Evolutionary conservation across 2,113 vertebrate species (phyloP).

Genomic region (Pycnonotus jocosus): DNA sequence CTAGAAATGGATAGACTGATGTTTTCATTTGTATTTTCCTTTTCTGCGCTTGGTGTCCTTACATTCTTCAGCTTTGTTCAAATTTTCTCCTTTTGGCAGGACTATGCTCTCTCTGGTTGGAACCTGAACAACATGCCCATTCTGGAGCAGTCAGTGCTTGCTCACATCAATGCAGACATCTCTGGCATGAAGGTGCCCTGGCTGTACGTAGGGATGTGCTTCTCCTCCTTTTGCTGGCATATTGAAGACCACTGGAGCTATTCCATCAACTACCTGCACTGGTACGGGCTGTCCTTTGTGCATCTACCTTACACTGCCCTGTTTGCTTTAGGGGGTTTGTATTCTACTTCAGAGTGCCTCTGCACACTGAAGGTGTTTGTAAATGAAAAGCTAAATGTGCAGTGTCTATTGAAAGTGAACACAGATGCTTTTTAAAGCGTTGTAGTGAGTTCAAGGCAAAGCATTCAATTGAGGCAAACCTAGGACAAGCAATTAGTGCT

Average conservation of each 20-base stretch:
- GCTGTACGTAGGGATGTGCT: slow-evolving; percentile 98
- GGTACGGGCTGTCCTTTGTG: slow-evolving; percentile 69
- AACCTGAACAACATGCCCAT: slow-evolving; percentile 98
- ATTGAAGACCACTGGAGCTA: slow-evolving; percentile 99
- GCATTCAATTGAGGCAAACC: neutral
- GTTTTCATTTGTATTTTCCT: neutral
- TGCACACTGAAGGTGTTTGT: neutral
- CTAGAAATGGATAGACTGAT: neutral
- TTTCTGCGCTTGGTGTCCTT: neutral
- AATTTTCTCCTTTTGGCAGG: slow-evolving; percentile 68
- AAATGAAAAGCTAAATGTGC: neutral
- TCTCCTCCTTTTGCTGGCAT: slow-evolving; percentile 98
- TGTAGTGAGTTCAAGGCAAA: neutral
- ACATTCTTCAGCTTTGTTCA: neutral
- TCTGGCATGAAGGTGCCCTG: slow-evolving; percentile 99
- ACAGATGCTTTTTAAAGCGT: neutral
- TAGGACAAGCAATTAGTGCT: neutral
- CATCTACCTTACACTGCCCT: neutral
- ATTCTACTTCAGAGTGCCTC: neutral
- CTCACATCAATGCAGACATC: slow-evolving; percentile 96
- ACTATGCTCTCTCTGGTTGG: slow-evolving; percentile 95
- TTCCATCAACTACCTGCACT: slow-evolving; percentile 97
- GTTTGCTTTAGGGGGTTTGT: neutral
- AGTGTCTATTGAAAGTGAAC: neutral
- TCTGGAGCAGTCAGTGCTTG: slow-evolving; percentile 94